Conservation (phyloP, 2,113 vertebrate genomes). For the Tringa solitaria region DNA sequence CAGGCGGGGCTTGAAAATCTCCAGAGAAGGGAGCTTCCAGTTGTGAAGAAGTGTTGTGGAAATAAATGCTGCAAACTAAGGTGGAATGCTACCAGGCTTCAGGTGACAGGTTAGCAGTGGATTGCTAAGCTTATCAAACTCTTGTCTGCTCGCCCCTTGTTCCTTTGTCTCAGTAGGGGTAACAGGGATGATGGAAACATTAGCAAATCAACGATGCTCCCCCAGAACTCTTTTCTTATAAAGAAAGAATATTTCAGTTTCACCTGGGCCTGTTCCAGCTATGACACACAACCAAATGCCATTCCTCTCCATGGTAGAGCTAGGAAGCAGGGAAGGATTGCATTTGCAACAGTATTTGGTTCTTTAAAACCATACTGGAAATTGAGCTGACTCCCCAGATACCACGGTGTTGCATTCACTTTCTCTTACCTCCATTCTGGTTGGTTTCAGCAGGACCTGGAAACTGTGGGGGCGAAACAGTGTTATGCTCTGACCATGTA, state of each 20-base stretch:
- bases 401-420: not conserved
- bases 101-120: not conserved
- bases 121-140: not conserved
- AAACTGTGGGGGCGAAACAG: not conserved
- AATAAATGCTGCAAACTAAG: not conserved
- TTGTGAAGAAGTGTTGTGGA: not conserved
- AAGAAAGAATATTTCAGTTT: not conserved
- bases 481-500: not conserved
- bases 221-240: not conserved
- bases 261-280: not conserved
- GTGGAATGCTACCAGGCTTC: not conserved
- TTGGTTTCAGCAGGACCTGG: not conserved
- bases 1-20: too few species aligned
- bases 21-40: too few species aligned
- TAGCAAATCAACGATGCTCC: not conserved
- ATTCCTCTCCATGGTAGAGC: not conserved
- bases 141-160: not conserved
- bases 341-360: not conserved
- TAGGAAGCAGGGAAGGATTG: not conserved
- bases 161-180: not conserved
- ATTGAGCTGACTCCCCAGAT: not conserved
- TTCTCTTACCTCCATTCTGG: not conserved
- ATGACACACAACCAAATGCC: not conserved
- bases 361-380: not conserved
- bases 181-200: not conserved